Percentiles rank a stretch among this genome's conserved stretches.
Conservation (phyloP, 2,797 vertebrate genomes). For the Ctenochaetus hawaiiensis region DNA sequence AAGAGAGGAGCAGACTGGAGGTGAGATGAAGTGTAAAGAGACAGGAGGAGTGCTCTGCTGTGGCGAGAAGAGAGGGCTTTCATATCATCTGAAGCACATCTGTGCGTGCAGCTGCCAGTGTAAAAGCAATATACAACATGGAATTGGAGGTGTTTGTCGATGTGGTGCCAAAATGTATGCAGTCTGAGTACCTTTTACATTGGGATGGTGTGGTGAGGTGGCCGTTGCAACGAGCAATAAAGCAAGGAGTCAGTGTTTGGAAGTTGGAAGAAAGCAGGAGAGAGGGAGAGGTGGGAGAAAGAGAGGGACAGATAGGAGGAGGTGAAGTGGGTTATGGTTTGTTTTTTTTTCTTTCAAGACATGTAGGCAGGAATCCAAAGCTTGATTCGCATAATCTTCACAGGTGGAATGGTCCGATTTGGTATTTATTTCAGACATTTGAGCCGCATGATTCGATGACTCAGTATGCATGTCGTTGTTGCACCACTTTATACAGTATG, state of each 20-base stretch:
- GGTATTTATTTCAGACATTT: slow-evolving; percentile 39
- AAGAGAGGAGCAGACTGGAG: slow-evolving; percentile 40
- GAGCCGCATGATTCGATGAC: slow-evolving; percentile 29
- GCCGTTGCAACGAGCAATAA: slow-evolving; percentile 39
- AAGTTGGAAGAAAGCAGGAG: slow-evolving; percentile 32
- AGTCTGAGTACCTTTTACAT: slow-evolving; percentile 8
- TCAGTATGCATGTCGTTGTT: neutral
- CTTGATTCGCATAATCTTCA: slow-evolving; percentile 28
- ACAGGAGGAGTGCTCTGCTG: slow-evolving; percentile 41
- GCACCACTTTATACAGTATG: neutral
- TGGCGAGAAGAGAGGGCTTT: slow-evolving; percentile 47
- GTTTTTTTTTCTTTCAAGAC: slow-evolving; percentile 8
- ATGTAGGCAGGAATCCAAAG: slow-evolving; percentile 21
- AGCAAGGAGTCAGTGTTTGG: slow-evolving; percentile 45
- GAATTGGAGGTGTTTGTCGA: slow-evolving; percentile 30
- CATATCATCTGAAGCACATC: slow-evolving; percentile 59
- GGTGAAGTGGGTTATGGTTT: slow-evolving; percentile 32
- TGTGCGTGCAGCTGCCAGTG: slow-evolving; percentile 59
- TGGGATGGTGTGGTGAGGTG: slow-evolving; percentile 31
- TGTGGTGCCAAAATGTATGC: slow-evolving; percentile 35
- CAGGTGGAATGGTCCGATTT: slow-evolving; percentile 31
- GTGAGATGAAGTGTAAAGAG: slow-evolving; percentile 42
- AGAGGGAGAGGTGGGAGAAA: slow-evolving; percentile 13
- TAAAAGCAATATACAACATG: slow-evolving; percentile 36
- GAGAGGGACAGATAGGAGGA: slow-evolving; percentile 23